These are phyloP conservation scores for Cepaea hortensis DNA, from an alignment of 2,888 invertebrate species.

Conservation along the genomic window DNA sequence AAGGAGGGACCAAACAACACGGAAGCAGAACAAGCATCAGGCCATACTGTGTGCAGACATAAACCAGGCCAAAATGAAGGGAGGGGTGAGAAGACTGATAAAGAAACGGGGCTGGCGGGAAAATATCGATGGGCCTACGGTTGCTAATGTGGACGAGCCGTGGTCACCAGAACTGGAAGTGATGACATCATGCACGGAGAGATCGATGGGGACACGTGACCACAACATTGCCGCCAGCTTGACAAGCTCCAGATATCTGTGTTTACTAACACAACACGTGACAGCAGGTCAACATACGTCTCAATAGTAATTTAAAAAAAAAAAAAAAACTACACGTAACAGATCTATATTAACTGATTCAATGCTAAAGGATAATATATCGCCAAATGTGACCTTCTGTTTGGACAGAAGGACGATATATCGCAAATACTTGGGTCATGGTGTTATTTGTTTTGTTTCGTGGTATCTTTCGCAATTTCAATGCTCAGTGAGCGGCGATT, in stretches of 20 bases:
- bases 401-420: too few species aligned
- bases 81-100: background rate
- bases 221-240: background rate
- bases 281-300: too few species aligned
- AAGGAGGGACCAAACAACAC: background rate
- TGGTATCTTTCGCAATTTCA: too few species aligned
- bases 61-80: background rate
- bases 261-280: too few species aligned
- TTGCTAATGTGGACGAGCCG: slow-evolving; percentile 21
- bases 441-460: too few species aligned
- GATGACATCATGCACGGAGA: slow-evolving; percentile 30
- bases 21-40: background rate
- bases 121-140: slow-evolving; percentile 18
- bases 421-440: too few species aligned
- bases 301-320: too few species aligned
- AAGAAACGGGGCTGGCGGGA: background rate
- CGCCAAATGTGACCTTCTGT: too few species aligned
- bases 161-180: slow-evolving; percentile 27
- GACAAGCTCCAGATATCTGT: background rate
- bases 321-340: too few species aligned
- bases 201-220: slow-evolving; percentile 37
- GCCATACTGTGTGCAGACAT: slow-evolving; percentile 19
- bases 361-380: too few species aligned
- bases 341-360: too few species aligned
- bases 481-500: too few species aligned